Base-by-base conservation (phyloP, 2,888 invertebrate species). In the Microchrysa polita region DNA sequence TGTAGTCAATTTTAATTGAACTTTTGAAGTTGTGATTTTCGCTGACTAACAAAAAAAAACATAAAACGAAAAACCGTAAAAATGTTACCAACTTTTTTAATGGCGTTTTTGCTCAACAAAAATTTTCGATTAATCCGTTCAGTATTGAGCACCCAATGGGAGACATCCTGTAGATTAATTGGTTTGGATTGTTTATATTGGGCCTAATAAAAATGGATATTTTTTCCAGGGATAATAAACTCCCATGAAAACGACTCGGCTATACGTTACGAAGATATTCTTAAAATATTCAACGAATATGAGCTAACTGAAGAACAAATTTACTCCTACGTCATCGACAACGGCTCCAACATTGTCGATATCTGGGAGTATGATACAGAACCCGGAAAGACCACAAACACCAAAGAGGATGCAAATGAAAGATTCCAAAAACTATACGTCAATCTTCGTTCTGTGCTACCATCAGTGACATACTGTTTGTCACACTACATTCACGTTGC, bases 281-380 rank as follows among this genome's bases (percentile, higher is more conserved):
- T 77, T 20, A 73, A 61, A 2, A 61, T 42, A 9, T 42, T 78
- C n/a, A 59, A 73, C 16, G 73, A 72, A 7, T 77, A 67, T 18
- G 57, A 71, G 67, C 75, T 77, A 23, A 75, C 77, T 44, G 74
- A 76, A 20, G 44, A 53, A 12, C 74, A 74, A 52, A 60, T 77
- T 44, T 74, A 60, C 72, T 77, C 77, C 10, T 76, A 73, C 23
- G 77, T 74, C n/a, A 77, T 74, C 61, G 77, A 77, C 23, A 74
- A 75, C 40, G 74, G 73, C 7, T 73, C 74, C 42, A 77, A 76
- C 67, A 59, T 74, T 20, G 14, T 73, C 48, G 72, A 76, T 42
- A 40, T 53, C 1, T 53, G 73, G 9, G 55, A 52, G 55, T 60
- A 76, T 22, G 44, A 76, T 12, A 63, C 76, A 67, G 69, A 76